Percentiles rank a stretch among this genome's conserved stretches.
Conservation (phyloP, 1,140 invertebrate species). For the Brachionus angularis region DNA sequence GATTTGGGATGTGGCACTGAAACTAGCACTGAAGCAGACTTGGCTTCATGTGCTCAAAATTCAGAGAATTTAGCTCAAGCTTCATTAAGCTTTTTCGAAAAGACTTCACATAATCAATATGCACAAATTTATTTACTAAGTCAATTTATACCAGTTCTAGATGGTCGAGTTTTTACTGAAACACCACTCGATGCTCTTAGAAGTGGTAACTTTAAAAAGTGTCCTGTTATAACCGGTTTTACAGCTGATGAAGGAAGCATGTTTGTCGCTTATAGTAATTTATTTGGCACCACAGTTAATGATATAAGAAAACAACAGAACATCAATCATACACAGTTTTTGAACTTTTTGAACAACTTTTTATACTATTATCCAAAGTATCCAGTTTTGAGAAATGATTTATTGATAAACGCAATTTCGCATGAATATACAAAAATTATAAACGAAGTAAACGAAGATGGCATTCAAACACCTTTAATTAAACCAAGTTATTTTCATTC, state of each 20-base stretch:
- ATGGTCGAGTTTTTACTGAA: slow-evolving; percentile 8
- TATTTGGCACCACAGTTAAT: slow-evolving; percentile 44
- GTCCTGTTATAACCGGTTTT: slow-evolving; percentile 84
- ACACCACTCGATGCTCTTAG: not conserved
- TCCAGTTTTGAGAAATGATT: not conserved
- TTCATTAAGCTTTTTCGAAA: not conserved
- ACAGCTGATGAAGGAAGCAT: slow-evolving; percentile 78
- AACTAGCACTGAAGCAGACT: not conserved
- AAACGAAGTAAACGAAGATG: slow-evolving; percentile 5
- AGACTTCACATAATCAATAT: not conserved
- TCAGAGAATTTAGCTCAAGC: not conserved
- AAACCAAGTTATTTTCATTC: slow-evolving; percentile 2
- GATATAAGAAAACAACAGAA: slow-evolving; percentile 49
- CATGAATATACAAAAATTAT: slow-evolving; percentile 1
- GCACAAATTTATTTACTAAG: not conserved
- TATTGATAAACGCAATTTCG: slow-evolving; percentile 63
- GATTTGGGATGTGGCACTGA: not conserved
- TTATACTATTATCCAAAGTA: slow-evolving; percentile 70
- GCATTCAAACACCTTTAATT: not conserved
- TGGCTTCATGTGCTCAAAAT: not conserved
- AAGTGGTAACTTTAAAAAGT: slow-evolving; percentile 83
- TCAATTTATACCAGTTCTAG: slow-evolving; percentile 19
- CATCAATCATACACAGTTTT: slow-evolving; percentile 48
- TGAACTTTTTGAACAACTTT: slow-evolving; percentile 63
- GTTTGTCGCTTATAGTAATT: slow-evolving; percentile 27